Base-by-base conservation (phyloP, 2,113 vertebrate genomes). In the Typhlomys cinereus region DNA sequence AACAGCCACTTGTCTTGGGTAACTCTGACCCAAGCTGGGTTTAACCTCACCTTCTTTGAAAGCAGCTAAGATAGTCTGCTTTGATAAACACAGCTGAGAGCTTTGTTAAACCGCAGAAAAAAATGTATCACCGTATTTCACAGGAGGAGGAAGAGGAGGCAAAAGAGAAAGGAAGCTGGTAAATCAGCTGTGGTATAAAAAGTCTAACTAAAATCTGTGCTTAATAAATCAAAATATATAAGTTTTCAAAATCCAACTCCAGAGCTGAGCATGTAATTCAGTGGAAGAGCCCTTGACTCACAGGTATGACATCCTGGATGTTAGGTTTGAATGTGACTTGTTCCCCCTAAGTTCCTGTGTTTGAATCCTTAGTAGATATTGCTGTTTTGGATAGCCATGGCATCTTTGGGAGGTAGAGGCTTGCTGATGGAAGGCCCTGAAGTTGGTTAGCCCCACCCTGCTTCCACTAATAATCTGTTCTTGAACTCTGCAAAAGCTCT, bases 71-170 rank as follows among this genome's bases (percentile, higher is more conserved):
- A 83, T 61, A 74, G 79, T 90, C 89, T 82, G 94, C 74, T 92
- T n/a, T 82, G 93, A 94, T 89, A 94, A 92, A 84, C 17, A 48
- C 66, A 80, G 54, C 81, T 67, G 41, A 84, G 81, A 92, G 89
- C 94, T 64, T 86, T 84, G 94, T 91, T 94, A 89, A 92, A 94
- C 75, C 17, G 29, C 50, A 44, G 9, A 70, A 80, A 52, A 94
- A 89, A 85, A 86, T 67, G 20, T 48, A 66, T 70, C 89, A 18
- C 64, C 29, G 29, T 67, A 80, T 74, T 89, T 95, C 61, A 66
- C 18, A 89, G 11, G 64, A 82, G 50, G n/a, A 92, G 4, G 1
- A 41, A 46, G 25, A 74, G 59, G 18, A 10, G 29, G n/a, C n/a
- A n/a, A n/a, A n/a, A 1, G 18, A 5, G 57, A 78, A 92, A 86